phyloP scores from a whole-genome alignment of 2,113 vertebrate genomes.

The Casuarius casuarius region DNA sequence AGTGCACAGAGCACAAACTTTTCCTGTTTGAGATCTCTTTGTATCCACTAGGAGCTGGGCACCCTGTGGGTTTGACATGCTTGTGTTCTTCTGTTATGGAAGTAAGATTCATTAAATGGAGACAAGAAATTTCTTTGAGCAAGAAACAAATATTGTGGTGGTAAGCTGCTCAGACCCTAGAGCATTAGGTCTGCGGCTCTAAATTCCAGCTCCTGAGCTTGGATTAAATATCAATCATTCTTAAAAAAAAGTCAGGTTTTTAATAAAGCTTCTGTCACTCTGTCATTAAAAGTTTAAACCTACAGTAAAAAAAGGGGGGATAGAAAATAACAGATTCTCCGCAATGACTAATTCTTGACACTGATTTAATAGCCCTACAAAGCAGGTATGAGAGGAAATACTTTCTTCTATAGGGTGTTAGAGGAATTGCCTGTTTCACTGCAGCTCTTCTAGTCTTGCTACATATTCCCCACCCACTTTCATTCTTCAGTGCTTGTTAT shows the following conservation, averaged over 20 bases:
- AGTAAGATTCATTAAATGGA: background rate
- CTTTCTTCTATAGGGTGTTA: rapidly evolving
- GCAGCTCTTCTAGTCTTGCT: background rate
- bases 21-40: background rate
- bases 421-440: background rate
- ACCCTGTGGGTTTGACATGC: background rate
- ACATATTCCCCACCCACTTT: background rate
- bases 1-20: background rate
- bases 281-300: background rate
- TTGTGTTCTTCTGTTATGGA: background rate
- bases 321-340: background rate
- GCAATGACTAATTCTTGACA: background rate
- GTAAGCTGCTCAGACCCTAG: background rate
- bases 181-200: background rate
- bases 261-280: background rate
- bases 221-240: background rate
- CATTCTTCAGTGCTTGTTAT: background rate
- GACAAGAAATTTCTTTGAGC: background rate
- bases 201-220: background rate
- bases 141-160: background rate
- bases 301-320: background rate
- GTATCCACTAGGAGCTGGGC: background rate
- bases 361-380: background rate
- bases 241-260: background rate
- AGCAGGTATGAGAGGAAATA: background rate